Evolutionary conservation across 2,888 invertebrate genomes (phyloP).

Genomic region (Drosophila pegasa): DNA sequence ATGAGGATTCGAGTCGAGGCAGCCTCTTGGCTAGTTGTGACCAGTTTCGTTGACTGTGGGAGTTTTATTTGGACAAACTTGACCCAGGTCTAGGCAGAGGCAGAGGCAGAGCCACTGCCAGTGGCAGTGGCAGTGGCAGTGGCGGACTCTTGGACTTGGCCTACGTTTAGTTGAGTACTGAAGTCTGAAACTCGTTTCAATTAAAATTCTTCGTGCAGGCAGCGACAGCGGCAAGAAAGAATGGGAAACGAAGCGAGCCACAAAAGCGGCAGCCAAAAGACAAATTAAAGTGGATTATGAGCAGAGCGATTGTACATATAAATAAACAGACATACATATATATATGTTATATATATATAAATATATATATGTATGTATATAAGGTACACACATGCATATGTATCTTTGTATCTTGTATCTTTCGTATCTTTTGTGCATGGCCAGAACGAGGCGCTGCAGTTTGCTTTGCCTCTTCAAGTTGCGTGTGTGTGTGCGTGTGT

Average conservation of each 20-base stretch:
- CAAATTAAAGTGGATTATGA: conserved; percentile 80
- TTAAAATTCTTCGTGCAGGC: conserved; percentile 75
- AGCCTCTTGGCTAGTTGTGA: conserved; percentile 28
- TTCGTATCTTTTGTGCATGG: conserved; percentile 29
- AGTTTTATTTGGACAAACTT: conserved; percentile 44
- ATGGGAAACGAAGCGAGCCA: conserved; percentile 29
- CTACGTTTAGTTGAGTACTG: conserved; percentile 31
- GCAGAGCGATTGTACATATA: conserved; percentile 37
- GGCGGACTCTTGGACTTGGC: conserved; percentile 8
- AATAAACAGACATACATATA: conserved; percentile 14
- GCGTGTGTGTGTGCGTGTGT: conserved; percentile 43
- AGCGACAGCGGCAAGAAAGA: conserved; percentile 32
- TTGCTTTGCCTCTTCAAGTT: conserved; percentile 8
- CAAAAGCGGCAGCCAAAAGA: conserved; percentile 64
- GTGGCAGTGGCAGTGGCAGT: neutral
- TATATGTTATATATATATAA: conserved; percentile 7
- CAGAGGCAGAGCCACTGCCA: conserved; percentile 2
- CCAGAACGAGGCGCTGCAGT: conserved; percentile 31
- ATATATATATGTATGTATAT: conserved; percentile 12
- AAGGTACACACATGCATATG: conserved; percentile 15
- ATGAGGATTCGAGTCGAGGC: neutral
- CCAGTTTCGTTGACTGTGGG: conserved; percentile 51
- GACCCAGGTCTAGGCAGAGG: conserved; percentile 66
- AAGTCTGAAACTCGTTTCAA: conserved; percentile 75
- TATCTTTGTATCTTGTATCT: conserved; percentile 28